Evolutionary conservation across 1,140 invertebrate genomes (phyloP).

Genomic region (Drosophila nikananu): DNA sequence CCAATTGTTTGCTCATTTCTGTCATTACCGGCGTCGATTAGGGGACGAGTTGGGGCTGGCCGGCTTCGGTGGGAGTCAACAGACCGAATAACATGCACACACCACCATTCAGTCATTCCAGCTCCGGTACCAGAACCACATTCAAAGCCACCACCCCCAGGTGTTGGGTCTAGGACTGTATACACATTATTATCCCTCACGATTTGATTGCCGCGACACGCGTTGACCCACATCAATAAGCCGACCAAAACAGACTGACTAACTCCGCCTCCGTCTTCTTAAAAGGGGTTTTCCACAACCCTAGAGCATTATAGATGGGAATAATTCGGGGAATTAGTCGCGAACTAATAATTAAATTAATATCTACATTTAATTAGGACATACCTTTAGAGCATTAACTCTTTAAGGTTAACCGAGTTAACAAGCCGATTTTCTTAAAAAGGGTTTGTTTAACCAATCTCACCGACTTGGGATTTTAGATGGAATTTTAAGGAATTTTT

Average conservation of each 20-base stretch:
- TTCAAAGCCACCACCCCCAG: constrained; percentile 13
- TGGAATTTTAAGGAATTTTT: neutral
- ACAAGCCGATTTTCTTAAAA: neutral
- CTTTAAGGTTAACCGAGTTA: neutral
- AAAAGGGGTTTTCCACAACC: neutral
- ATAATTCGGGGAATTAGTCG: neutral
- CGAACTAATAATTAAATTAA: neutral
- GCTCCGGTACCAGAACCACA: neutral
- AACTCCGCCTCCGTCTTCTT: neutral
- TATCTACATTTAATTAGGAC: neutral
- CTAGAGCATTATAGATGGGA: neutral
- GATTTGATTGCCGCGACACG: constrained; percentile 58
- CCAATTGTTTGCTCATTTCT: constrained; percentile 58
- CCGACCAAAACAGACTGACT: constrained; percentile 29
- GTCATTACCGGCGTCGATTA: constrained; percentile 58
- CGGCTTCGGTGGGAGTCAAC: constrained; percentile 27
- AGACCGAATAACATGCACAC: constrained; percentile 42
- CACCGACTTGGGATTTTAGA: neutral
- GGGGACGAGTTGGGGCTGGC: constrained; percentile 10
- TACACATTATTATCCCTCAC: constrained; percentile 58
- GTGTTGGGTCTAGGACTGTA: constrained; percentile 39
- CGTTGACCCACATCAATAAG: constrained; percentile 55
- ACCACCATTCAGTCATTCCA: constrained; percentile 13
- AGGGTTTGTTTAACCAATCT: no score
- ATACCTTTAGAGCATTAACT: neutral